Evolutionary conservation across 2,888 invertebrate genomes (phyloP).

Genomic region (Patella ulyssiponensis): DNA sequence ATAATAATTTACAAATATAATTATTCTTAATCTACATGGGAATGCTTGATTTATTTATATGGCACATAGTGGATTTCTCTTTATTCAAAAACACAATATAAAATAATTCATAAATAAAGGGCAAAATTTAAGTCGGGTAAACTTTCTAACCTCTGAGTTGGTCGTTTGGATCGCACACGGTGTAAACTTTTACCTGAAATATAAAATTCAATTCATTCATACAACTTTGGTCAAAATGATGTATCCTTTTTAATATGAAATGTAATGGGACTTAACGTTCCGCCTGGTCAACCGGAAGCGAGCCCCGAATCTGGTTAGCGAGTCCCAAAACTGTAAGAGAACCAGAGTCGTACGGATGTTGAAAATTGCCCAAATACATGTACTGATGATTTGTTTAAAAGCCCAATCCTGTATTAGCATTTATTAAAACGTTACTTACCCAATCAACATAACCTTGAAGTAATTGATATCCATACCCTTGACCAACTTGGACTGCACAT

Average conservation of each 20-base stretch:
- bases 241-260: too few species aligned
- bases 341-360: too few species aligned
- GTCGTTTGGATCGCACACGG: neutral
- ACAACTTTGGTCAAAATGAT: too few species aligned
- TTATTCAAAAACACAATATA: neutral
- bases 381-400: too few species aligned
- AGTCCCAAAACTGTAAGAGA: too few species aligned
- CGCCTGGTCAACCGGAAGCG: too few species aligned
- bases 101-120: neutral
- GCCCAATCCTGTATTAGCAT: too few species aligned
- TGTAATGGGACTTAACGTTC: too few species aligned
- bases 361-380: too few species aligned
- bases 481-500: conserved; percentile 35
- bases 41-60: neutral
- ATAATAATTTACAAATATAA: conserved; percentile 5
- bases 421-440: conserved; percentile 22
- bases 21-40: neutral
- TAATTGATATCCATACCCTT: conserved; percentile 22
- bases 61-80: neutral
- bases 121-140: too few species aligned
- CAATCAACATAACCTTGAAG: conserved; percentile 32
- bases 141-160: too few species aligned
- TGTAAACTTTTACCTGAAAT: conserved; percentile 3
- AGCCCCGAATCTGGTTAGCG: too few species aligned
- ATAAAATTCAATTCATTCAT: neutral